Base-by-base conservation (phyloP, 2,888 invertebrate species). In the Metellina segmentata region DNA sequence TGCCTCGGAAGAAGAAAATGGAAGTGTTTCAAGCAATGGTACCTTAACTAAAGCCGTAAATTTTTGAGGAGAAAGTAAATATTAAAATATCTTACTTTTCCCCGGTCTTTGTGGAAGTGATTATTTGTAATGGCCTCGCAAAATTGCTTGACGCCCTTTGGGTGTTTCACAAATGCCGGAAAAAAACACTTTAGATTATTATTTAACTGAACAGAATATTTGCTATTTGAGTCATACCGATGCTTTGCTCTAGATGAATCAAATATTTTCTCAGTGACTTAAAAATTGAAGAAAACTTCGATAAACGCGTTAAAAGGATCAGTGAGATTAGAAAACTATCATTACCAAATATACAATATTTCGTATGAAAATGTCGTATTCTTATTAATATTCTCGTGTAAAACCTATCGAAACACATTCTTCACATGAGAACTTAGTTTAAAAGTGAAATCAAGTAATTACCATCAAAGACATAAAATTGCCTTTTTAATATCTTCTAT, bases 21-120 rank as follows among this genome's bases (percentile, higher is more conserved):
- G 69, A 79, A 79, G 53, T 71, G 20, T 72, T 79, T 87, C 53
- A 52, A 72, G 61, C 48, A 19, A 81, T n/a, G 34, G 51, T 61
- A 20, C 81, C 81, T 81, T 88, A 88, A 81, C 81, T 74, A 49
- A 19, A 81, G 52, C 69, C 48, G 81, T 81, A 69, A 72, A 81
- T 88, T 81, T 72, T 81, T 20, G 6, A 19, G 19, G 74, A 49
- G 81, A 61, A 61, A 74, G 79, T 81, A 81, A 88, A 88, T 88
- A 88, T 79, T 88, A 81, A 81, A 88, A 88, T 75, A 69, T 70
- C 48, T 72, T 20, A 81, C 71, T 87, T 81, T 86, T 78, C 86
- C 70, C 34, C 34, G 34, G 78, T 77, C 86, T 78, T 81, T 51
- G 16, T 20, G 72, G 72, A 72, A 71, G 81, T 53, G 71, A 83